These are phyloP conservation scores for Forbesichthys agassizii DNA, from an alignment of 2,113 vertebrate genomes.

Conservation along the genomic window DNA sequence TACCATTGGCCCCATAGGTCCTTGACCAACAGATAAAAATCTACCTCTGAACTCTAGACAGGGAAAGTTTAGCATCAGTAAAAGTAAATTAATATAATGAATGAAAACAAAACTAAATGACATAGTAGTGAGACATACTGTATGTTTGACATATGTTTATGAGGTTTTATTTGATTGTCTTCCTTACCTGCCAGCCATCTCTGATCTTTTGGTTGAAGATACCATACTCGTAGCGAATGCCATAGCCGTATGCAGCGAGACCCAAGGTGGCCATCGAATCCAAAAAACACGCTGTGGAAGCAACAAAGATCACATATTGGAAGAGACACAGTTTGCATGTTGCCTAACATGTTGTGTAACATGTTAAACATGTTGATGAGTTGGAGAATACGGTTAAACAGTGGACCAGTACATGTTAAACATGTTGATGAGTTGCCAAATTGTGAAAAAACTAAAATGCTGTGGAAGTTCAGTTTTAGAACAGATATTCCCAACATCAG, in stretches of 20 bases:
- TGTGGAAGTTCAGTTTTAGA: too few relatives aligned
- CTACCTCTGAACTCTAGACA: neutral
- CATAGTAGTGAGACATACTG: neutral
- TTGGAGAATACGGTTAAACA: too few relatives aligned
- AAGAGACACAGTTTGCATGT: neutral
- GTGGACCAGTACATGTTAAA: neutral
- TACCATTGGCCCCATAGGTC: slow-evolving; percentile 27
- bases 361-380: too few relatives aligned
- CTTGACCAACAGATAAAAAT: slow-evolving; percentile 24
- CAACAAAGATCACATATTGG: neutral
- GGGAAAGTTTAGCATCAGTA: neutral
- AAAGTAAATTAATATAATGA: too few relatives aligned
- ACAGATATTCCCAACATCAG: too few relatives aligned
- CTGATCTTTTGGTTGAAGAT: slow-evolving; percentile 98
- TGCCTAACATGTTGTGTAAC: slow-evolving; percentile 1
- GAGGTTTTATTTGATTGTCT: neutral
- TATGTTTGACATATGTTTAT: neutral
- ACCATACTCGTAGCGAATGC: slow-evolving; percentile 95
- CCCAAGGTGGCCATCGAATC: slow-evolving; percentile 97
- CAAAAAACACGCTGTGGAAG: slow-evolving; percentile 87
- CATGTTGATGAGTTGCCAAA: neutral
- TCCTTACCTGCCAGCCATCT: slow-evolving; percentile 91
- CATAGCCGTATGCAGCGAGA: slow-evolving; percentile 93
- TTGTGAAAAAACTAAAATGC: too few relatives aligned
- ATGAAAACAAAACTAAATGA: neutral